phyloP scores from a whole-genome alignment of 2,888 invertebrate species.

The Dexiosoma caninum region DNA sequence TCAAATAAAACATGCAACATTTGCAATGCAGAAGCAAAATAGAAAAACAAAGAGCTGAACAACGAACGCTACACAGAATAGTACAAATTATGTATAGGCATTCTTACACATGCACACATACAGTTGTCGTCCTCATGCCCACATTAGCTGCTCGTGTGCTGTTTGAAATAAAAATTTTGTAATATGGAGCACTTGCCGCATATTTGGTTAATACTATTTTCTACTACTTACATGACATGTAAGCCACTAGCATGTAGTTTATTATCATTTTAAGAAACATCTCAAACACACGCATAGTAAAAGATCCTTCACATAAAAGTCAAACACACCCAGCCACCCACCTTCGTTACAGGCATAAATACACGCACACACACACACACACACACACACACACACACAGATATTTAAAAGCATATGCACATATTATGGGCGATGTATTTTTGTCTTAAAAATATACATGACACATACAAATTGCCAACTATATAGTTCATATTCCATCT shows the following conservation, averaged over 20 bases:
- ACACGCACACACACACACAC: background rate
- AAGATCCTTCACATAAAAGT: background rate
- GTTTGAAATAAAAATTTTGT: background rate
- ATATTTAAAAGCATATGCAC: background rate
- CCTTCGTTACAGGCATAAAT: too few relatives aligned
- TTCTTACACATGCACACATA: background rate
- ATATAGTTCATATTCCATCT: background rate
- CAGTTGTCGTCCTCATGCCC: background rate
- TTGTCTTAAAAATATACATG: constrained; percentile 46
- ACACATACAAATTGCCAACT: constrained; percentile 58
- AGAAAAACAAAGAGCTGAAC: constrained; percentile 11
- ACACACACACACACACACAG: background rate
- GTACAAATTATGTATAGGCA: constrained; percentile 3
- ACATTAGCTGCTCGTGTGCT: background rate
- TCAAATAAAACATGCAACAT: constrained; percentile 57
- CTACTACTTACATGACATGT: constrained; percentile 59
- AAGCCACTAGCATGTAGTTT: constrained; percentile 58
- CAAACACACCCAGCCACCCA: background rate
- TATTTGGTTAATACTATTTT: constrained; percentile 59
- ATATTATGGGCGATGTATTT: constrained; percentile 37
- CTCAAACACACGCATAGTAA: constrained; percentile 5
- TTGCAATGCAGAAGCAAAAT: constrained; percentile 19
- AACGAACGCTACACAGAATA: background rate
- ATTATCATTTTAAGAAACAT: constrained; percentile 49
- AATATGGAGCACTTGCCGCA: constrained; percentile 58